phyloP scores from a whole-genome alignment of 2,888 invertebrate genomes.

The Calameuta pallipes region DNA sequence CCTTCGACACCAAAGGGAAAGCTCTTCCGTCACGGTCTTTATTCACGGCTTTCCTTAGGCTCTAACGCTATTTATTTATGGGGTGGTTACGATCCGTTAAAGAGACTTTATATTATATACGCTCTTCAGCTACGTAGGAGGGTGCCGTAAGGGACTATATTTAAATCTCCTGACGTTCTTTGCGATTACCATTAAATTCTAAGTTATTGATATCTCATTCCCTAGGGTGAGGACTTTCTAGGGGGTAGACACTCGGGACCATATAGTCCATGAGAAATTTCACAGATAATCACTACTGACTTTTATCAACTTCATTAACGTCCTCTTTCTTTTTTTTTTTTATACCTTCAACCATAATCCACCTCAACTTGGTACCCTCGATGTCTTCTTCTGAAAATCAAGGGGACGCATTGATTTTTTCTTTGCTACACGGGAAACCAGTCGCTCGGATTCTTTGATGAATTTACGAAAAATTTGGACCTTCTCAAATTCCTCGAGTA shows the following conservation, averaged over 20 bases:
- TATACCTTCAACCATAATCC: neutral
- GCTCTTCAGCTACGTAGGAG: slow-evolving; percentile 3
- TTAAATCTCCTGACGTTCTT: slow-evolving; percentile 14
- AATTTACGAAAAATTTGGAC: neutral
- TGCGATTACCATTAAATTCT: slow-evolving; percentile 34
- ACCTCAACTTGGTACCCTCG: neutral
- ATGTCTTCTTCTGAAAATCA: neutral
- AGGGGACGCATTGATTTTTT: neutral
- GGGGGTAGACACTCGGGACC: neutral
- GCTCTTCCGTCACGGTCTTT: slow-evolving; percentile 22
- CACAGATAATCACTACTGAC: neutral
- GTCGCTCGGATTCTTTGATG: neutral
- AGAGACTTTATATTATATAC: slow-evolving; percentile 14
- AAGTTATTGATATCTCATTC: slow-evolving; percentile 35
- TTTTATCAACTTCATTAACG: neutral
- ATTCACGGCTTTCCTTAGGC: slow-evolving; percentile 15
- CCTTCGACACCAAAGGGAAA: slow-evolving; percentile 15
- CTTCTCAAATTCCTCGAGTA: neutral
- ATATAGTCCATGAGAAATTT: neutral
- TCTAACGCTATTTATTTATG: slow-evolving; percentile 19
- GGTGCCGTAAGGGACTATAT: slow-evolving; percentile 4
- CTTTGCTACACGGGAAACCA: neutral
- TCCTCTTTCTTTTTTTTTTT: neutral
- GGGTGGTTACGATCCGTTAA: slow-evolving; percentile 14
- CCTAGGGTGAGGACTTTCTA: slow-evolving; percentile 4